Conservation (phyloP, 2,113 vertebrate species). For the Hemibagrus wyckioides region DNA sequence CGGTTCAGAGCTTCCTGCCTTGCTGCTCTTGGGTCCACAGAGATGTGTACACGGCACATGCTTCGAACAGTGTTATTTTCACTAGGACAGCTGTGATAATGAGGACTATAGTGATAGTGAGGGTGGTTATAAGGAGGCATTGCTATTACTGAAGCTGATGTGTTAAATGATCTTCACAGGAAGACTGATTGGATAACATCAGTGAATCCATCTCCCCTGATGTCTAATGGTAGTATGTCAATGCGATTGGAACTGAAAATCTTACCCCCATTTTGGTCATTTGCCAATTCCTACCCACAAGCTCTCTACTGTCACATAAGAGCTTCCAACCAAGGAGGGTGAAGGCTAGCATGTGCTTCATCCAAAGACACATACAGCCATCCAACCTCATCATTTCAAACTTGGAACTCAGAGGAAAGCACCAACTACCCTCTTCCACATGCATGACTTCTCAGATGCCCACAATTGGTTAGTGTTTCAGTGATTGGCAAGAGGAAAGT, state of each 20-base stretch:
- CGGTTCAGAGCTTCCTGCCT: neutral
- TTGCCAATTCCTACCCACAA: neutral
- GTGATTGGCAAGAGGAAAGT: neutral
- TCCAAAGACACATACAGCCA: neutral
- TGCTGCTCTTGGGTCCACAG: neutral
- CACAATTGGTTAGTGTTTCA: neutral
- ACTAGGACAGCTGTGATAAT: neutral
- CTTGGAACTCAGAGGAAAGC: neutral
- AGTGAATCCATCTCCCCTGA: no score
- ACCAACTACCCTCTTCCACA: neutral
- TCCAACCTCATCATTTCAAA: neutral
- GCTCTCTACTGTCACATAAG: neutral
- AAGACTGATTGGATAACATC: neutral
- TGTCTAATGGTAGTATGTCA: neutral
- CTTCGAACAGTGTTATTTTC: constrained; percentile 2
- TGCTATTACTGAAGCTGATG: neutral
- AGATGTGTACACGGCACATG: neutral
- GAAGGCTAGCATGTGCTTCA: neutral
- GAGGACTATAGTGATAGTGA: neutral
- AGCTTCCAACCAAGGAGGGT: neutral
- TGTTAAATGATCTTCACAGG: neutral
- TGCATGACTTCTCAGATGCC: neutral
- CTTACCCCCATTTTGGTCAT: neutral
- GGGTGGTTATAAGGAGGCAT: neutral
- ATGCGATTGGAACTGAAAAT: neutral